Evolutionary conservation across 2,797 vertebrate species (phyloP), one percentile per base, ranked within the genome.

Genomic region (Lutjanus argentimaculatus): DNA sequence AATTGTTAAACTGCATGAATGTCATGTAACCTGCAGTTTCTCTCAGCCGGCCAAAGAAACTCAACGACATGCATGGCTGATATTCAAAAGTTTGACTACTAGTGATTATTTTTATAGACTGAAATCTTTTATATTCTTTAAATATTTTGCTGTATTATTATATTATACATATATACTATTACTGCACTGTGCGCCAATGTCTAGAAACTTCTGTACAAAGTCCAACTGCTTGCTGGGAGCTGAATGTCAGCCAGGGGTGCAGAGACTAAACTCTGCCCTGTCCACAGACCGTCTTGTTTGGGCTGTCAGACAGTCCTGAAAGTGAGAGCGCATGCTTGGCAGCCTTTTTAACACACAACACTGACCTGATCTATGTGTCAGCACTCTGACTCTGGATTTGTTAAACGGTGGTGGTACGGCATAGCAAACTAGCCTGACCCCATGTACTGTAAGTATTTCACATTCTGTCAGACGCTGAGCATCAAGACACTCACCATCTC

Each of bases 401-500:
- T 9, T 49, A 14, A 51, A 67, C 12, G 17, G 1, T 6, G 30
- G 14, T 3, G 13, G 15, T 8, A 30, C 19, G 0, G 59, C 0
- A 36, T 36, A 36, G 2, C 15, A 30, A 57, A 16, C 57, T 17
- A 8, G 6, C 17, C 13, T 8, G 73, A 71, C 16, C 11, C 1
- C 17, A 4, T 42, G 2, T 3, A 48, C 46, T 48, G 14, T 0
- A 11, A 25, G 30, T 25, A 3, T 72, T 53, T 36, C n/a, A 36
- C 19, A 46, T 51, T 55, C 19, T 21, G 48, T 6, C 51, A 49
- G 48, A 17, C 6, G 7, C 15, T 43, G 10, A 77, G n/a, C 75
- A 56, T 57, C 5, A 52, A 11, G 19, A 48, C 42, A 72, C 95
- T 94, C 85, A 97, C 96, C 96, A 1, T 97, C 96, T 85, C 95